Base-by-base conservation (phyloP, 2,113 vertebrate species). In the Aegotheles bennettii region DNA sequence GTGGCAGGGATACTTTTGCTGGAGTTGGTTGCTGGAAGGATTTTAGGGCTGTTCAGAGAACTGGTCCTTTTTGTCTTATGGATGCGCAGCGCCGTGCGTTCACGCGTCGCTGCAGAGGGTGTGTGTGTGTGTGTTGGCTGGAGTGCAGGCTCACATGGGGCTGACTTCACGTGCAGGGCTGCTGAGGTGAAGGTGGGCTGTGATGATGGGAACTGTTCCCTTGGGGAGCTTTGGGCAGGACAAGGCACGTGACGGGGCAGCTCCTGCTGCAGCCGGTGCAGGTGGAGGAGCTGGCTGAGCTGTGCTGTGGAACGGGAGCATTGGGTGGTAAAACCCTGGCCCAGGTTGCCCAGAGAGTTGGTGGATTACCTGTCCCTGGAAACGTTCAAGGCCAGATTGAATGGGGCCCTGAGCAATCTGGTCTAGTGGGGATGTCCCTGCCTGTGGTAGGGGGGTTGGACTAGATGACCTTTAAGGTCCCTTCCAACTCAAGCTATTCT, bases 131-230 rank as follows among this genome's bases (percentile, higher is more conserved):
- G 11, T 17, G 0, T 23, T 33, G 28, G 31, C 56, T 15, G 28
- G 17, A 16, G 3, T 6, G 11, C 1, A 8, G 1, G 0, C 19
- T 64, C 10, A 0, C 1, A 0, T 8, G 57, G 11, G 21, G 21
- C 6, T 74, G 48, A 25, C 42, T 21, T 35, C 12, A 3, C 0
- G 3, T 12, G 74, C 69, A n/a, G 76, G 25, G 1, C 14, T 25
- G 73, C 4, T 29, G 87, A 60, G 54, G 29, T 45, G 87, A 29
- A 50, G 51, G 40, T 59, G 73, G 65, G n/a, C n/a, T 38, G 0
- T 0, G 0, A 16, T 15, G 48, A 24, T 6, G 18, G 73, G 71
- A 65, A 54, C 0, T 73, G 8, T 45, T 71, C 64, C 45, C 25
- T 50, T 9, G 0, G 71, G 38, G 38, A 67, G 42, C 45, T 48